Evolutionary conservation across 2,113 vertebrate species (phyloP).

Genomic region (Atherinomorus stipes): DNA sequence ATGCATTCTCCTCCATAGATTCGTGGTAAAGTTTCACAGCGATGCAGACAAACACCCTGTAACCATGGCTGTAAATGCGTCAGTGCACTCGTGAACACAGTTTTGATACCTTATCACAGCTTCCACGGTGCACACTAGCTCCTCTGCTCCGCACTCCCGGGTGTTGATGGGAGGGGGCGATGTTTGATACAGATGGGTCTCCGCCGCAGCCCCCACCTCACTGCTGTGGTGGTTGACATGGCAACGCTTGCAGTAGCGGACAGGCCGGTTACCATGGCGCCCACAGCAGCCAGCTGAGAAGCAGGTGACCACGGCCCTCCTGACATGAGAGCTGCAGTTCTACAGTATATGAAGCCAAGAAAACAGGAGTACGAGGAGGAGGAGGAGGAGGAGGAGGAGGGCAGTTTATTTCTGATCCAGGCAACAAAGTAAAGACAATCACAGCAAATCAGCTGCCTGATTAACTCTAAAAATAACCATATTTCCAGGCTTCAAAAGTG

Average conservation of each 20-base stretch:
- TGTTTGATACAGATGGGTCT: constrained; percentile 98
- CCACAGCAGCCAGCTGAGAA: constrained; percentile 98
- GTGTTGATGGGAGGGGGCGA: constrained; percentile 98
- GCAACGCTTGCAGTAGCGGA: constrained; percentile 98
- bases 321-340: constrained; percentile 99
- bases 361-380: constrained; percentile 1
- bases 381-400: constrained; percentile 9
- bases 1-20: background rate
- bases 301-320: constrained; percentile 97
- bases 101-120: constrained; percentile 93
- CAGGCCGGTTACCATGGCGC: constrained; percentile 96
- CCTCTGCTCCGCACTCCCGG: constrained; percentile 95
- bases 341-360: constrained; percentile 61
- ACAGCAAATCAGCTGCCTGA: constrained; percentile 29
- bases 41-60: background rate
- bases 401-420: constrained; percentile 40
- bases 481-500: constrained; percentile 7
- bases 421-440: constrained; percentile 27
- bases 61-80: background rate
- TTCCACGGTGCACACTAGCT: constrained; percentile 97
- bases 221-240: constrained; percentile 98
- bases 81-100: background rate
- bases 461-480: constrained; percentile 53
- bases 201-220: constrained; percentile 91
- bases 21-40: background rate